Evolutionary conservation across 1,140 invertebrate species (phyloP).

Genomic region (Musca vetustissima): DNA sequence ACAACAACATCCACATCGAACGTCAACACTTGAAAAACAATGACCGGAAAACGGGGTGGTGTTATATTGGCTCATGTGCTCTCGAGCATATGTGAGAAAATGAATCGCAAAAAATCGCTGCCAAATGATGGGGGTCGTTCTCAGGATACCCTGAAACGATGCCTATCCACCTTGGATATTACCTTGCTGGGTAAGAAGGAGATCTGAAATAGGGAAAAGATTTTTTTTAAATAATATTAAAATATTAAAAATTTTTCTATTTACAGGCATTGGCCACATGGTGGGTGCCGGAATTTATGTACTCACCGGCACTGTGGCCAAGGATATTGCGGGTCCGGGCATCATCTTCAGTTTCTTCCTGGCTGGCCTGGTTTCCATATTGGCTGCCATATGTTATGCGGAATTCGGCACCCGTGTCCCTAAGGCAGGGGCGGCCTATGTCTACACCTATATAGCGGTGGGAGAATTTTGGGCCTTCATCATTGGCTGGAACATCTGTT

Average conservation of each 20-base stretch:
- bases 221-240: not conserved
- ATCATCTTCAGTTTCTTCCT: conserved; percentile 85
- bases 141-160: conserved; percentile 71
- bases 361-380: conserved; percentile 80
- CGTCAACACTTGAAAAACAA: no score
- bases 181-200: conserved; percentile 75
- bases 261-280: conserved; percentile 86
- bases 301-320: conserved; percentile 83
- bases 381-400: conserved; percentile 89
- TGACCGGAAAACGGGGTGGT: conserved; percentile 37
- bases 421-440: conserved; percentile 87
- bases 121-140: conserved; percentile 79
- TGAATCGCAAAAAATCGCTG: conserved; percentile 79
- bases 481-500: conserved; percentile 91
- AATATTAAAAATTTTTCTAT: not conserved
- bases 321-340: conserved; percentile 82
- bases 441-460: conserved; percentile 84
- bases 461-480: conserved; percentile 95
- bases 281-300: conserved; percentile 91
- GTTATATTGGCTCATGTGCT: conserved; percentile 80
- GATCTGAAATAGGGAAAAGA: not conserved
- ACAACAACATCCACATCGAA: no score
- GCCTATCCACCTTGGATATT: conserved; percentile 86
- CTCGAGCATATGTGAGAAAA: conserved; percentile 76
- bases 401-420: conserved; percentile 89